A percentile compares a stretch with the other conserved stretches of the same genome.
Conservation (phyloP, 2,797 vertebrate species). For the Tapera naevia region DNA sequence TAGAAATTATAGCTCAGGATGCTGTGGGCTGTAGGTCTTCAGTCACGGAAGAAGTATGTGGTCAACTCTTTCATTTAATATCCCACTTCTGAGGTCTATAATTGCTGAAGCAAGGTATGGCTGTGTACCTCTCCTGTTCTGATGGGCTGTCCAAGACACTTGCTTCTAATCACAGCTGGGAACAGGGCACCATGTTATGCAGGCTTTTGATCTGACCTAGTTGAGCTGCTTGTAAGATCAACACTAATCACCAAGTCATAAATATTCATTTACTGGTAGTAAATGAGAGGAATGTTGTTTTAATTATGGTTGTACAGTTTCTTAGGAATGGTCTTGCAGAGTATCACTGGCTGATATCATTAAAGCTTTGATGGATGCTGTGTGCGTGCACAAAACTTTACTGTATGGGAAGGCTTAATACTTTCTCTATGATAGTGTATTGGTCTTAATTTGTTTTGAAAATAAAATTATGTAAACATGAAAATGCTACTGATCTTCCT, state of each 20-base stretch:
- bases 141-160: neutral
- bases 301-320: neutral
- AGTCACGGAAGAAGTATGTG: neutral
- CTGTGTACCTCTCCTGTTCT: neutral
- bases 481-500: slow-evolving; percentile 35
- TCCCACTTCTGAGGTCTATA: neutral
- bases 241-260: neutral
- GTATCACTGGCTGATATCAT: neutral
- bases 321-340: neutral
- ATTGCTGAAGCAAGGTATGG: accelerated
- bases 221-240: neutral
- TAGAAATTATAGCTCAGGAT: neutral
- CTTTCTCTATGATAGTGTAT: neutral
- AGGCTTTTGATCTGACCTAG: neutral
- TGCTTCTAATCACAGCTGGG: neutral
- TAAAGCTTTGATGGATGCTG: slow-evolving; percentile 19
- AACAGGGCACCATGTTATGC: neutral
- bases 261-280: neutral
- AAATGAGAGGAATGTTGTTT: neutral
- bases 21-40: neutral
- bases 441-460: slow-evolving; percentile 8
- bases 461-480: neutral
- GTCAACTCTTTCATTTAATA: neutral
- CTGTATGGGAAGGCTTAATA: neutral
- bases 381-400: neutral